These are phyloP conservation scores for Spheniscus humboldti DNA, from an alignment of 2,797 vertebrate genomes.

Conservation along the genomic window DNA sequence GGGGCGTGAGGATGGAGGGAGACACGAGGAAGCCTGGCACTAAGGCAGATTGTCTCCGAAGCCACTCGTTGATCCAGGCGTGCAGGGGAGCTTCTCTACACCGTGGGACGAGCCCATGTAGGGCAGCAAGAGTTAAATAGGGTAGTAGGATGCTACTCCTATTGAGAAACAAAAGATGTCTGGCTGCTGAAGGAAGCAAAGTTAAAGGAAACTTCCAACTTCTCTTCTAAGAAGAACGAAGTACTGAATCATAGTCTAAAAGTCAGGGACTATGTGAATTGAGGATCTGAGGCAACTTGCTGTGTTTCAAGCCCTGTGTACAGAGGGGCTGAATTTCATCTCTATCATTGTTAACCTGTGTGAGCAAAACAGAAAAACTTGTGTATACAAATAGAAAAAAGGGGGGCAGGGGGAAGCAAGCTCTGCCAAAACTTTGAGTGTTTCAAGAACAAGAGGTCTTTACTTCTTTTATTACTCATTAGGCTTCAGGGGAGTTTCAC, in stretches of 20 bases:
- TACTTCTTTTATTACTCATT: slow-evolving; percentile 28
- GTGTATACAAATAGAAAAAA: not conserved
- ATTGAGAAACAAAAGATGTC: not conserved
- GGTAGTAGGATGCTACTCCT: not conserved
- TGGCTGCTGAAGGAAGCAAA: not conserved
- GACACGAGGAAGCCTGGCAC: not conserved
- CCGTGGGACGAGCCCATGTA: rapidly evolving
- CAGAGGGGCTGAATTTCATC: not conserved
- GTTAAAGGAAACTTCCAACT: not conserved
- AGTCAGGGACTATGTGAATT: not conserved
- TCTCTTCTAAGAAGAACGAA: not conserved
- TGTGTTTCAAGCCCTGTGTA: not conserved
- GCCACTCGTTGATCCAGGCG: rapidly evolving
- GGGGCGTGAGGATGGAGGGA: not conserved
- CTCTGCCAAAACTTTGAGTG: not conserved
- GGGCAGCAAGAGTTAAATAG: not conserved
- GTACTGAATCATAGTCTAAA: not conserved
- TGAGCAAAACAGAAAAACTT: not conserved
- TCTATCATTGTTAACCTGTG: not conserved
- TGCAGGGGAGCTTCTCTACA: not conserved
- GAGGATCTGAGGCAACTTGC: not conserved
- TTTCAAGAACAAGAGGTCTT: slow-evolving; percentile 27
- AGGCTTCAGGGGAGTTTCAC: slow-evolving; percentile 43
- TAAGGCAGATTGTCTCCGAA: not conserved
- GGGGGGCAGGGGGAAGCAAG: rapidly evolving